Conservation (phyloP, 2,888 invertebrate species). For the Amphimallon solstitiale region DNA sequence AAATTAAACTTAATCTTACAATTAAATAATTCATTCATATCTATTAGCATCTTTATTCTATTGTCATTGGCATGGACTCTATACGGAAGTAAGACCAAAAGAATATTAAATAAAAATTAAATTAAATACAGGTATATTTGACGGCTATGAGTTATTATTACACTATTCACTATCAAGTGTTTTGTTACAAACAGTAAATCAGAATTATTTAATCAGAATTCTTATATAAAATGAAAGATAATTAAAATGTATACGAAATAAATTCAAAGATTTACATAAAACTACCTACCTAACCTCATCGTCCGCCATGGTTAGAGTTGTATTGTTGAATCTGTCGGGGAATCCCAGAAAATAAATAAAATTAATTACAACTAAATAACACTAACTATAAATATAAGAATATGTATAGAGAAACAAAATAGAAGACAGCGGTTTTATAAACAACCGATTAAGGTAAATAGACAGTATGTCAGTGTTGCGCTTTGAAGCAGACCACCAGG, state of each 20-base stretch:
- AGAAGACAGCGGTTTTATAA: background rate
- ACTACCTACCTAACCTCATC: slow-evolving; percentile 91
- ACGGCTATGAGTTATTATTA: too few relatives aligned
- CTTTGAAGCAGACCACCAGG: slow-evolving; percentile 12
- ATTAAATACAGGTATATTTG: too few relatives aligned
- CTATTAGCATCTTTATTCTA: too few relatives aligned
- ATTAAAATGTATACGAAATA: background rate
- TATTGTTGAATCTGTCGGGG: slow-evolving; percentile 70
- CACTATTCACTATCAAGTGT: too few relatives aligned
- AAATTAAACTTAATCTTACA: too few relatives aligned
- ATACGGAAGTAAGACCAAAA: too few relatives aligned
- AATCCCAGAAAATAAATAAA: slow-evolving; percentile 51
- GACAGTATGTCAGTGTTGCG: slow-evolving; percentile 14
- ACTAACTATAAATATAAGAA: slow-evolving; percentile 63
- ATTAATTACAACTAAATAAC: slow-evolving; percentile 3
- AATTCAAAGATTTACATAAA: slow-evolving; percentile 18
- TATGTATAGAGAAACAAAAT: slow-evolving; percentile 51
- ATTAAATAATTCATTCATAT: too few relatives aligned
- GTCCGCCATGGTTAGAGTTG: slow-evolving; percentile 83
- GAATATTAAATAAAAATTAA: too few relatives aligned
- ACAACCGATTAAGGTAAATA: slow-evolving; percentile 23
- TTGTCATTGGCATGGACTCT: too few relatives aligned
- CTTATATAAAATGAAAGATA: background rate
- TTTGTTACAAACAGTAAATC: too few relatives aligned
- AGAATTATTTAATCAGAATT: background rate